phyloP scores from a whole-genome alignment of 2,113 vertebrate genomes.

The Pampusana beccarii region DNA sequence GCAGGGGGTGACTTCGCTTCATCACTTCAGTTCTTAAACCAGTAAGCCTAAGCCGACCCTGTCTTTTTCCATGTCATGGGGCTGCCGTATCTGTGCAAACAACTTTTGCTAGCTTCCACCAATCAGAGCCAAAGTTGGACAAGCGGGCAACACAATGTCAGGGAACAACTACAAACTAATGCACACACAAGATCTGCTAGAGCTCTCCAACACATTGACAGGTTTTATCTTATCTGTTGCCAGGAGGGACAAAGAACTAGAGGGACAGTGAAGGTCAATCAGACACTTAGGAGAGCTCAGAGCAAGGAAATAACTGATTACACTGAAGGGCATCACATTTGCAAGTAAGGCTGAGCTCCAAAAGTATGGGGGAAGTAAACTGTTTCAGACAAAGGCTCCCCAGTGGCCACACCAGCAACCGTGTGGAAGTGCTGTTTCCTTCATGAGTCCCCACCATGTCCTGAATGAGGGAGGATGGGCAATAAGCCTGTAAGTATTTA shows the following conservation, averaged over 20 bases:
- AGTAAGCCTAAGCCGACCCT: not conserved
- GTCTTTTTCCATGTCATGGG: not conserved
- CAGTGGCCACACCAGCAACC: not conserved
- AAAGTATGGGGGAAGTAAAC: not conserved
- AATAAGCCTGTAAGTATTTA: constrained; percentile 15
- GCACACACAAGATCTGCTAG: constrained; percentile 27
- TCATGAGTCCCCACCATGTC: not conserved
- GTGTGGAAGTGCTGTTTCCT: not conserved
- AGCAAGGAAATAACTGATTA: constrained; percentile 36
- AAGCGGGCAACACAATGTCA: not conserved
- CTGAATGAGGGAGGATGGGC: not conserved
- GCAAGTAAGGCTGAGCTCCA: not conserved
- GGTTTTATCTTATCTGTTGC: constrained; percentile 60
- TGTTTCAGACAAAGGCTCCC: not conserved
- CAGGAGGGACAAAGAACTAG: constrained; percentile 37
- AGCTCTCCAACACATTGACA: constrained; percentile 44
- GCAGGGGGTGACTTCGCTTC: not conserved
- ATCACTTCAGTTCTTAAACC: not conserved
- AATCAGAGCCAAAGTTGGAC: not conserved
- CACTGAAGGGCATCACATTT: not conserved
- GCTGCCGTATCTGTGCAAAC: not conserved
- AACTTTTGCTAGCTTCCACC: constrained; percentile 1
- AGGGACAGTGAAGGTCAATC: constrained; percentile 38
- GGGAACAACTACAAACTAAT: not conserved
- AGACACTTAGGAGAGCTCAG: not conserved